Base-by-base conservation (phyloP, 2,888 invertebrate species). In the Stomorhina lunata region DNA sequence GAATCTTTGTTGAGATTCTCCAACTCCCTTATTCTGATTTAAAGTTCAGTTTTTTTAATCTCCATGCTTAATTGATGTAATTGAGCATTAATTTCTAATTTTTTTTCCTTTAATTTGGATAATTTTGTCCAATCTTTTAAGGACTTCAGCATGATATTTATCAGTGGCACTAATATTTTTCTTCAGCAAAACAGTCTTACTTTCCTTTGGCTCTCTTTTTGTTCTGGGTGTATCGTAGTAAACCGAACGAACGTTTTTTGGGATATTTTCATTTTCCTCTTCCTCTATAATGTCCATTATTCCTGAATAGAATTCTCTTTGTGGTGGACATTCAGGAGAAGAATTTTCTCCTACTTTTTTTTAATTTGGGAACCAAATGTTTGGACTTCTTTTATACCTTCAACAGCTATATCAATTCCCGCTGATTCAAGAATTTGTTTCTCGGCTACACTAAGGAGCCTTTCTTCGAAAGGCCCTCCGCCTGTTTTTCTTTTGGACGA, bases 111-210 rank as follows among this genome's bases (percentile, higher is more conserved):
- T 43, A 43, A 43, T 40, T 22, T 17, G 15, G 22, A 63, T 63
- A 17, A 43, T 40, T 40, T 25, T 25, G 15, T 63, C 40, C n/a
- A 25, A 63, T 63, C 25, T 63, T 63, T 63, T 63, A n/a, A 43
- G 25, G 10, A 57, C 57, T 57, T 57, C 57, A 34, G 25, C 27
- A 15, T 57, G 17, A 22, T 57, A 34, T 34, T 32, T 22, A 34
- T 32, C 57, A 34, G 7, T 57, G 15, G 57, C 9, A 20, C 12
- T 20, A 20, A 57, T 57, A 57, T 57, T 57, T 4, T 57, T 57
- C 34, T 57, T 57, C 20, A 57, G 34, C 10, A 34, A 4, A 57
- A 17, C 4, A 20, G 57, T 34, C 7, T 57, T 57, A 5, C 34
- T 57, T 57, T 57, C 34, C 7, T 12, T 57, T 20, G 20, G 17